Base-by-base conservation (phyloP, 2,888 invertebrate genomes). In the Balanococcus diminutus region DNA sequence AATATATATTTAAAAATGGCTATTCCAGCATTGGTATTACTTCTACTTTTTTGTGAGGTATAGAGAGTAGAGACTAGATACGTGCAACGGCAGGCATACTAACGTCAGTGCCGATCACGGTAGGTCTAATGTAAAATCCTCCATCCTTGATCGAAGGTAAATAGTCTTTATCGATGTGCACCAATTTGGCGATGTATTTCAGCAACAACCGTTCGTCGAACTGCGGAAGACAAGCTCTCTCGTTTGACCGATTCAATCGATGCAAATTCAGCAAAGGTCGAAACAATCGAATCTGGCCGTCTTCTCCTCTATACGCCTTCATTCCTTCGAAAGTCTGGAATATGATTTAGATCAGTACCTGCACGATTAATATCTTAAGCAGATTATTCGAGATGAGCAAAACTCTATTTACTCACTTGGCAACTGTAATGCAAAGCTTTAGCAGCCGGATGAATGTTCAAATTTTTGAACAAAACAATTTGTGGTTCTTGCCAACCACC, bases 371-470 rank as follows among this genome's bases (percentile, higher is more conserved):
- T n/a, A n/a, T n/a, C n/a, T n/a, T n/a, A n/a, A 16, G 14, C 16
- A 16, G 46, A 16, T 1, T 11, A 42, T 36, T 36, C 36, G 8
- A 4, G 39, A 1, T 31, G 16, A 16, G 19, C 46, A 28, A 25
- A 14, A 4, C 1, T 11, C 14, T 14, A 11, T 16, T 4, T 25
- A 90, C 91, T 90, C 91, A 98, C 98, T 93, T 98, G 97, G 87
- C 96, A 92, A 19, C 98, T 98, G 90, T 99, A 99, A 90, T 99
- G 98, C 56, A 98, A 91, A 72, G 97, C 98, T 93, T 99, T 99
- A 3, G 98, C 95, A 8, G 96, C 99, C 0, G 99, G 99, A 91
- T 99, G 98, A 87, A 99, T 91, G n/a, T 93, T 92, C 86, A 99
- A 92, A 90, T 96, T 94, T 90, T 96, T 95, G 88, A 99, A 92